Evolutionary conservation across 2,888 invertebrate species (phyloP).

Genomic region (Sinhomidia bicolor): DNA sequence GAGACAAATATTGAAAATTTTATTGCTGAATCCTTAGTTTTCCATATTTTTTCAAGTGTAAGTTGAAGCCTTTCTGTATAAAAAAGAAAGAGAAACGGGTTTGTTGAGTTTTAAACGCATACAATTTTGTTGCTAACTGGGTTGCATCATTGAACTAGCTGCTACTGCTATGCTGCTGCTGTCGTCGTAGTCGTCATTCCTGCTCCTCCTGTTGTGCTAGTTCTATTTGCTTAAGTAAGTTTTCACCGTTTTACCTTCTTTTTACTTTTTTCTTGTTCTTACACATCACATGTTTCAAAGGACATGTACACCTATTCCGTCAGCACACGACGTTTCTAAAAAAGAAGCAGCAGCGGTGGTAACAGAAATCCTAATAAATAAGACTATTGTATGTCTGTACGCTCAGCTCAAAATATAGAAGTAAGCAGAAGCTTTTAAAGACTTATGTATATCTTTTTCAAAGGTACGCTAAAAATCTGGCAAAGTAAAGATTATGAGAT

Average conservation of each 20-base stretch:
- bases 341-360: neutral
- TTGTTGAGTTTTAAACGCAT: constrained; percentile 7
- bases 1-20: constrained; percentile 80
- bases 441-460: constrained; percentile 25
- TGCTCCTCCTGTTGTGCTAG: neutral
- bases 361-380: constrained; percentile 40
- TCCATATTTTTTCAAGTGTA: constrained; percentile 58
- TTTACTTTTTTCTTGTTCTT: neutral
- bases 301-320: constrained; percentile 30
- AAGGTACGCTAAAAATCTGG: constrained; percentile 66
- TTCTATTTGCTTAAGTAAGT: constrained; percentile 37
- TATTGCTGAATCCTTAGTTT: constrained; percentile 80
- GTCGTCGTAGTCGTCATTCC: neutral
- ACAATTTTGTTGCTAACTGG: constrained; percentile 52
- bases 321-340: neutral
- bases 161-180: neutral
- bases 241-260: constrained; percentile 38
- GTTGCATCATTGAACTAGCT: constrained; percentile 7
- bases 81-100: constrained; percentile 42
- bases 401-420: neutral
- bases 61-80: constrained; percentile 56
- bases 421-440: constrained; percentile 16
- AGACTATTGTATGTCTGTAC: constrained; percentile 23
- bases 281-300: constrained; percentile 33
- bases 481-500: constrained; percentile 69